Evolutionary conservation across 2,797 vertebrate genomes (phyloP).

Genomic region (Hirundo rustica): DNA sequence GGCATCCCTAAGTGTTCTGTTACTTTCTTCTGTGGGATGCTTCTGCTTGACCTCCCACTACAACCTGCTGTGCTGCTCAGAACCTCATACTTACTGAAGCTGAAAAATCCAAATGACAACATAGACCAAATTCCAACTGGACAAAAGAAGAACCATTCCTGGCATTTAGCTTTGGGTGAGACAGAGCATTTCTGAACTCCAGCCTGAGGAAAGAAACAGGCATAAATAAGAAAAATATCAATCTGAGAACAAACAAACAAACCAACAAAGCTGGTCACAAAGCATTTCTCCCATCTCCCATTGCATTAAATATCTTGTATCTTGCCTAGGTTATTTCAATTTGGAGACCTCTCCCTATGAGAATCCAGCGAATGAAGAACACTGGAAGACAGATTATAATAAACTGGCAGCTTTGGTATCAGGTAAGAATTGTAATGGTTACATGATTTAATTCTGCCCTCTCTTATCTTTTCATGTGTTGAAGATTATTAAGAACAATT

Average conservation of each 20-base stretch:
- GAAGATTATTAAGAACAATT: neutral
- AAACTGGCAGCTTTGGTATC: constrained; percentile 84
- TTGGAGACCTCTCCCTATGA: constrained; percentile 89
- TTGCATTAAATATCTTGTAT: neutral
- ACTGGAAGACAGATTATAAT: constrained; percentile 81
- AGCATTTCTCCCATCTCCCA: neutral
- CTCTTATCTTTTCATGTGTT: neutral
- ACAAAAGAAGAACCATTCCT: neutral
- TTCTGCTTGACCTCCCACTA: neutral
- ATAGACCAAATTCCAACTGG: neutral
- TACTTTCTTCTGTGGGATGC: neutral
- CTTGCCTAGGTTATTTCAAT: constrained; percentile 82
- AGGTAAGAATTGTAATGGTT: constrained; percentile 73
- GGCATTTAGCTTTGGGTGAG: neutral
- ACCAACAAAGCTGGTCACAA: neutral
- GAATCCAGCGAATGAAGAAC: constrained; percentile 80
- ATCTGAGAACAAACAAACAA: neutral
- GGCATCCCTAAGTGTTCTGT: neutral
- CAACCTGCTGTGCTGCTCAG: neutral
- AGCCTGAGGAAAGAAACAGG: neutral
- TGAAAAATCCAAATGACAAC: neutral
- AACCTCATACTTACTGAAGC: neutral
- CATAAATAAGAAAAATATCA: neutral
- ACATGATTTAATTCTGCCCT: neutral
- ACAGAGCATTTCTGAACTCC: neutral